These are phyloP conservation scores for Desmophyllum pertusum DNA, from an alignment of 92 coral and sea anemone species.

Conservation along the genomic window DNA sequence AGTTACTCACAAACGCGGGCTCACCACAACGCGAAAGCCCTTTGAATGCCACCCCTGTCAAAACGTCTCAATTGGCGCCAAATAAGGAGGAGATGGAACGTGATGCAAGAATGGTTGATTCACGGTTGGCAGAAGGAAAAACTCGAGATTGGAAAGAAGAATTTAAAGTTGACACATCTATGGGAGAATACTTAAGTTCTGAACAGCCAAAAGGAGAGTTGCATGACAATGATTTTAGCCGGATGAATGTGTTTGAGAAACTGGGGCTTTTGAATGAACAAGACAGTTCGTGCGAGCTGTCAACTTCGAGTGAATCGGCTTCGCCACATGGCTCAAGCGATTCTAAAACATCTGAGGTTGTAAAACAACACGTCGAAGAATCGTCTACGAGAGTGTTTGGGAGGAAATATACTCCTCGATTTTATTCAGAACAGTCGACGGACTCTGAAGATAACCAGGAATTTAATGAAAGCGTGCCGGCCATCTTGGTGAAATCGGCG, in stretches of 20 bases:
- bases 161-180: background rate
- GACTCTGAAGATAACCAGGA: background rate
- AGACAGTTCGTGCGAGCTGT: background rate
- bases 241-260: slow-evolving; percentile 41
- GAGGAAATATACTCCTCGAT: background rate
- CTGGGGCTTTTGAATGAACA: slow-evolving; percentile 3
- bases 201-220: background rate
- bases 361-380: background rate
- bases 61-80: slow-evolving; percentile 19
- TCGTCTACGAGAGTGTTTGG: background rate
- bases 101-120: background rate
- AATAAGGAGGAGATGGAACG: background rate
- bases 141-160: background rate
- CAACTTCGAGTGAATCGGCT: background rate
- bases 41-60: slow-evolving; percentile 18
- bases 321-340: background rate
- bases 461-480: background rate
- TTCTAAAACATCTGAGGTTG: background rate
- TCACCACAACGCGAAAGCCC: background rate
- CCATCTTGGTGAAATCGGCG: slow-evolving; percentile 10
- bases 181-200: background rate
- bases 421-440: background rate
- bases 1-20: background rate
- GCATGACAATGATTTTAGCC: background rate
- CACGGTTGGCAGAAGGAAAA: background rate